phyloP scores from a whole-genome alignment of 2,797 vertebrate genomes.

The Macropodus opercularis region DNA sequence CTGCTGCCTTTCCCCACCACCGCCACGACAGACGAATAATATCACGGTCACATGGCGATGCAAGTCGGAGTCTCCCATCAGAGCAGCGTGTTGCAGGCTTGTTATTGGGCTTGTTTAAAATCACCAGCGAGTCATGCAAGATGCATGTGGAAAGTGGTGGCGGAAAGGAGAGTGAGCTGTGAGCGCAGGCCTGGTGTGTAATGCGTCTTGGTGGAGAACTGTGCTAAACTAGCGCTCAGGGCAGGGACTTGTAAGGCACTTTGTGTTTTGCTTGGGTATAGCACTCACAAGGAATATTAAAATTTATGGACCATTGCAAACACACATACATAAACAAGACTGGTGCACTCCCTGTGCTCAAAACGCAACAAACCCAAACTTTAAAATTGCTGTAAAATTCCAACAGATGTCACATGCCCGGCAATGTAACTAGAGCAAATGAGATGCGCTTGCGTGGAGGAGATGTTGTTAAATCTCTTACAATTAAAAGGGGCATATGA shows the following conservation, averaged over 20 bases:
- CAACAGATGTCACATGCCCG: slow-evolving; percentile 59
- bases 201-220: slow-evolving; percentile 51
- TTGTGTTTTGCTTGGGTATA: slow-evolving; percentile 71
- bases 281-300: slow-evolving; percentile 75
- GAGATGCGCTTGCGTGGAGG: slow-evolving; percentile 38
- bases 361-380: slow-evolving; percentile 61
- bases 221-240: slow-evolving; percentile 66
- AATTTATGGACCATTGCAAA: slow-evolving; percentile 68
- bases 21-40: slow-evolving; percentile 59
- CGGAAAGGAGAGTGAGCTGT: slow-evolving; percentile 33
- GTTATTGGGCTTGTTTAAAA: slow-evolving; percentile 75
- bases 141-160: slow-evolving; percentile 68
- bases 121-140: slow-evolving; percentile 73
- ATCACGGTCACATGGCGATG: slow-evolving; percentile 59
- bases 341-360: slow-evolving; percentile 38
- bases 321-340: slow-evolving; percentile 63
- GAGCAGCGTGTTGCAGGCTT: slow-evolving; percentile 47
- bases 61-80: slow-evolving; percentile 33
- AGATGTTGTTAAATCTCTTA: slow-evolving; percentile 37
- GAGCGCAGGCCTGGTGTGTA: slow-evolving; percentile 45
- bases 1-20: too few species aligned
- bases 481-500: slow-evolving; percentile 36
- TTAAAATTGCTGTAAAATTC: slow-evolving; percentile 63
- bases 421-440: slow-evolving; percentile 59
- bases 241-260: slow-evolving; percentile 64